These are phyloP conservation scores for Andrena haemorrhoa DNA, from an alignment of 2,888 invertebrate species.

Conservation along the genomic window DNA sequence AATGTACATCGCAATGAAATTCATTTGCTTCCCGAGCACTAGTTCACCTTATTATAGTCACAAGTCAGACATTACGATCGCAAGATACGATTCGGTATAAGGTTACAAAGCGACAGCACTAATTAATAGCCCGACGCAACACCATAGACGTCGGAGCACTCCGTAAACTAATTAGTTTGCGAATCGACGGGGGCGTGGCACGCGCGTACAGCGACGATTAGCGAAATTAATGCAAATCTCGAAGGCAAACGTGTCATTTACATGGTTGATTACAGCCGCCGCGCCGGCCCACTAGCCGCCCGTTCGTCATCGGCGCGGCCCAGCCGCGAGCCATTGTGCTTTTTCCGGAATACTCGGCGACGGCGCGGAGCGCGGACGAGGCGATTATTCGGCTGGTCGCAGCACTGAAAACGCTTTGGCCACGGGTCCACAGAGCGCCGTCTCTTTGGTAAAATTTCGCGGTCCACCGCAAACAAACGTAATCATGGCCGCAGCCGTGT, in stretches of 20 bases:
- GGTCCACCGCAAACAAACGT: constrained; percentile 62
- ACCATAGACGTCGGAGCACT: not conserved
- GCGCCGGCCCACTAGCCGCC: not conserved
- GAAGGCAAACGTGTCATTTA: constrained; percentile 68
- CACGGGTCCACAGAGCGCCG: not conserved
- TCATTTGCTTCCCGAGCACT: no score
- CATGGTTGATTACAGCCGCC: constrained; percentile 45
- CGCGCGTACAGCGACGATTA: constrained; percentile 57
- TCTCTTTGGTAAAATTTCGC: constrained; percentile 51
- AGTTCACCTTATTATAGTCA: no score
- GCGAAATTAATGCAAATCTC: constrained; percentile 68
- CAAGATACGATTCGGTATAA: not conserved
- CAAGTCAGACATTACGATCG: not conserved
- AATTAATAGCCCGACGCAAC: not conserved
- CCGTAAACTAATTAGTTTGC: constrained; percentile 12
- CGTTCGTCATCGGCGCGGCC: constrained; percentile 2
- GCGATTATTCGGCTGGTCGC: constrained; percentile 23
- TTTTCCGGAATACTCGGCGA: constrained; percentile 13
- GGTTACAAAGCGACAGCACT: not conserved
- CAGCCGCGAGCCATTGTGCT: constrained; percentile 11
- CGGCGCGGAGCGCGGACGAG: constrained; percentile 4
- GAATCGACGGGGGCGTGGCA: constrained; percentile 5
- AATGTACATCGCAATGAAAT: no score
- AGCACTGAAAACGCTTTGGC: constrained; percentile 11
- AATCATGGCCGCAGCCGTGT: constrained; percentile 29